Conservation (phyloP, 2,888 invertebrate genomes). For the Fissipunctia ypsillon region DNA sequence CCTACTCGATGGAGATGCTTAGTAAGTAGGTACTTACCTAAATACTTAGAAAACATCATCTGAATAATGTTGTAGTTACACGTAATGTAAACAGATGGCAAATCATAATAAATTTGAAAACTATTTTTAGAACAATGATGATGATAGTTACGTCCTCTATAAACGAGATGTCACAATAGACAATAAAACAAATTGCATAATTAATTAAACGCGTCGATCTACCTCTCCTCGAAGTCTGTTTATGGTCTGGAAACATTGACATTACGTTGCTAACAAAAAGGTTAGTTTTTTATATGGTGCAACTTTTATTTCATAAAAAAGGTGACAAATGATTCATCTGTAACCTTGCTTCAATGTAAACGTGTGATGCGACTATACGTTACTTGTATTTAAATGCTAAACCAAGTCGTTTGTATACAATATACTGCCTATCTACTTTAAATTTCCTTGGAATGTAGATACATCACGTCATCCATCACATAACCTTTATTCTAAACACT, state of each 20-base stretch:
- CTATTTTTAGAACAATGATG: constrained; percentile 54
- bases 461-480: constrained; percentile 11
- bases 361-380: constrained; percentile 66
- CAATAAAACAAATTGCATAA: constrained; percentile 58
- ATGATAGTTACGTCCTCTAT: constrained; percentile 41
- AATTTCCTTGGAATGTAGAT: constrained; percentile 68
- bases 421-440: constrained; percentile 54
- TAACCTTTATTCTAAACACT: constrained; percentile 38
- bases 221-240: constrained; percentile 21
- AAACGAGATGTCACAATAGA: constrained; percentile 62
- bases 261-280: constrained; percentile 31
- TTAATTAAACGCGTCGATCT: constrained; percentile 40
- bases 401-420: constrained; percentile 63
- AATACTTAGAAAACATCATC: constrained; percentile 5
- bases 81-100: constrained; percentile 9
- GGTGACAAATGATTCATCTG: constrained; percentile 61
- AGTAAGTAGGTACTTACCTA: too few species aligned
- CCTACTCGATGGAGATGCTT: constrained; percentile 17
- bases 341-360: constrained; percentile 67
- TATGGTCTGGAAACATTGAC: constrained; percentile 39
- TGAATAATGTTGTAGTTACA: background rate
- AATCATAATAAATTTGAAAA: constrained; percentile 27
- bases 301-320: constrained; percentile 31
- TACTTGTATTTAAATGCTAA: constrained; percentile 73
- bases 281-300: constrained; percentile 16